Base-by-base conservation (phyloP, 53 echinoderm and acorn worm genomes). In the Zoroaster sp. region DNA sequence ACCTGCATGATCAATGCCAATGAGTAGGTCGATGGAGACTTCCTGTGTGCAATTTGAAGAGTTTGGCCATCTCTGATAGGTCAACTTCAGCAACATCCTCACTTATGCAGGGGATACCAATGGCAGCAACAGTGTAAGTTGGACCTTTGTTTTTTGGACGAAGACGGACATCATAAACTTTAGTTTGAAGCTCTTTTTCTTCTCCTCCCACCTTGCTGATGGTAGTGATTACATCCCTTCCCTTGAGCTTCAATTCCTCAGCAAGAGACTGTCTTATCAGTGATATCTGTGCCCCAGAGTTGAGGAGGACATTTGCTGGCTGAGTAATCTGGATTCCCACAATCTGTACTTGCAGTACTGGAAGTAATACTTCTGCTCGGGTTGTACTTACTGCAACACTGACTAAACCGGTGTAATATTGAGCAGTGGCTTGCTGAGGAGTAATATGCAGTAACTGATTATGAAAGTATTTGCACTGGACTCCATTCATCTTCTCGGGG, bases 151-250 rank as follows among this genome's bases (percentile, higher is more conserved):
- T 13, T 5, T 65, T 0, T 2, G 59, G 65, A 15, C 72, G 51
- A 6, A 90, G 30, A 23, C 33, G 52, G 40, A 93, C 53, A 25
- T 87, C 54, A 41, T 89, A 73, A 6, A 35, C 42, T 73, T 73
- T 78, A 4, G 90, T 93, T 17, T 41, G 43, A 4, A 90, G 32
- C 79, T 79, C 70, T 34, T 91, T 78, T 66, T 88, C 89, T 41
- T 85, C 93, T 77, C 80, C 89, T 7, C 88, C 80, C 23, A 92
- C 85, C 31, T 92, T 92, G 52, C 23, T 88, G 3, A 93, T 88
- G n/a, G 69, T 67, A 0, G 78, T 88, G 69, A 42, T 55, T 2
- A 75, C 65, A 30, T 15, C 71, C 8, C 33, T 76, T 11, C 67
- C 73, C 14, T 78, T 83, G 3, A 59, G 77, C 17, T 91, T 49